These are phyloP conservation scores for Hestina assimilis DNA, from an alignment of 1,140 invertebrate species.

Conservation along the genomic window DNA sequence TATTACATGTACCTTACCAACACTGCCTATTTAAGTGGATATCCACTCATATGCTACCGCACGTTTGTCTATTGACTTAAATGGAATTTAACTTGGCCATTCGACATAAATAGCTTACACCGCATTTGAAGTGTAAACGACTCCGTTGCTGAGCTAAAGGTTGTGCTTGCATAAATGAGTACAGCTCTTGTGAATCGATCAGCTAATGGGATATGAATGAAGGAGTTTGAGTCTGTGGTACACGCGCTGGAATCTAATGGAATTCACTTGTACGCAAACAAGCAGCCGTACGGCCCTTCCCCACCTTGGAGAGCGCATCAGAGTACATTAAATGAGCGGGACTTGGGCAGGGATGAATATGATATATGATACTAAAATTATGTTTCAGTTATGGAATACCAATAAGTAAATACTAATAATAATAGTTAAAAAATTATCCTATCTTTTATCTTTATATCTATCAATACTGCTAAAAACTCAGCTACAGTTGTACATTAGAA, in stretches of 20 bases:
- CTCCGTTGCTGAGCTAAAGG: conserved; percentile 31
- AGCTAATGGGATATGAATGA: conserved; percentile 76
- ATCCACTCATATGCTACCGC: conserved; percentile 22
- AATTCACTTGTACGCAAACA: conserved; percentile 77
- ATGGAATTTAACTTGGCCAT: conserved; percentile 30
- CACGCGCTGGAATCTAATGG: conserved; percentile 70
- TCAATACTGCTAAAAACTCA: too few species aligned
- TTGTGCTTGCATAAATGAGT: conserved; percentile 50
- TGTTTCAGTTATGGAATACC: neutral
- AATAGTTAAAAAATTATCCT: too few species aligned
- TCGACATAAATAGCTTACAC: conserved; percentile 34
- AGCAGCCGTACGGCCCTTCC: conserved; percentile 56
- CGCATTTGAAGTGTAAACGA: conserved; percentile 31
- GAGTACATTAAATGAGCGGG: conserved; percentile 8
- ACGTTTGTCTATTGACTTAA: conserved; percentile 27
- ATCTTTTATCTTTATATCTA: too few species aligned
- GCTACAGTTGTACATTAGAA: too few species aligned
- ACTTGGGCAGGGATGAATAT: conserved; percentile 10
- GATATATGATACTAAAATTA: conserved; percentile 6
- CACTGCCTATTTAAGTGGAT: neutral
- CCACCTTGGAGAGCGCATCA: conserved; percentile 40
- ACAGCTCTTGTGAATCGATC: conserved; percentile 70
- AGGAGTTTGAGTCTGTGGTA: conserved; percentile 59
- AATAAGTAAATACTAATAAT: too few species aligned
- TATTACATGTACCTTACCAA: neutral